These are phyloP conservation scores for Polyommatus icarus DNA, from an alignment of 2,888 invertebrate genomes.

Conservation along the genomic window DNA sequence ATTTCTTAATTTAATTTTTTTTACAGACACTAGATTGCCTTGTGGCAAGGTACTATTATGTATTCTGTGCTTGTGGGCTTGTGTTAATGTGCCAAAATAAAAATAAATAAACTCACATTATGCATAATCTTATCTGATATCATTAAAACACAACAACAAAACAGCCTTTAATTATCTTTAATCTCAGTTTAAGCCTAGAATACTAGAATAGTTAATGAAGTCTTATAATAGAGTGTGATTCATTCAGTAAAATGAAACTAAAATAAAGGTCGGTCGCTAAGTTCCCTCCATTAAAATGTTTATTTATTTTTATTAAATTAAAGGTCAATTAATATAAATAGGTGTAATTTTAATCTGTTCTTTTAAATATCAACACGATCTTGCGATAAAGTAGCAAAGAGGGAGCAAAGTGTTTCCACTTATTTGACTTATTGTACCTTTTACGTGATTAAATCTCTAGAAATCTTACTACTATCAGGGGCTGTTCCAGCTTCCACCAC, in stretches of 20 bases:
- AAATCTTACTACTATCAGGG: background rate
- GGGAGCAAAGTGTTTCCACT: background rate
- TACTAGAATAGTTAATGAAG: background rate
- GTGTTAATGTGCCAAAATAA: too few relatives aligned
- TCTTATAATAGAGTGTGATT: conserved; percentile 21
- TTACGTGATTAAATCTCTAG: too few relatives aligned
- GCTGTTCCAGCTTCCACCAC: background rate
- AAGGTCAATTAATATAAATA: conserved; percentile 1
- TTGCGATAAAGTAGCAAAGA: background rate
- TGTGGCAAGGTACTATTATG: too few relatives aligned
- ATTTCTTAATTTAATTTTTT: too few relatives aligned
- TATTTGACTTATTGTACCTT: too few relatives aligned
- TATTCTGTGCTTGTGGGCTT: too few relatives aligned
- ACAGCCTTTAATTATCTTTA: background rate
- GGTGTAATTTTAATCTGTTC: conserved; percentile 1
- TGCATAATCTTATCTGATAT: background rate
- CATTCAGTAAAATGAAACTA: background rate
- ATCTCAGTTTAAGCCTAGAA: background rate
- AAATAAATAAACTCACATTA: background rate
- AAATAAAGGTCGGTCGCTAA: background rate
- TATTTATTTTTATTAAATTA: conserved; percentile 7
- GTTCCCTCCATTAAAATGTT: background rate
- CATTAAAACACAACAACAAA: background rate
- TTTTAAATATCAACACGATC: conserved; percentile 3
- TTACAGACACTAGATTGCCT: background rate